Evolutionary conservation across 2,797 vertebrate genomes (phyloP), one percentile per base, ranked within the genome.

Genomic region (Lithobates sylvaticus): DNA sequence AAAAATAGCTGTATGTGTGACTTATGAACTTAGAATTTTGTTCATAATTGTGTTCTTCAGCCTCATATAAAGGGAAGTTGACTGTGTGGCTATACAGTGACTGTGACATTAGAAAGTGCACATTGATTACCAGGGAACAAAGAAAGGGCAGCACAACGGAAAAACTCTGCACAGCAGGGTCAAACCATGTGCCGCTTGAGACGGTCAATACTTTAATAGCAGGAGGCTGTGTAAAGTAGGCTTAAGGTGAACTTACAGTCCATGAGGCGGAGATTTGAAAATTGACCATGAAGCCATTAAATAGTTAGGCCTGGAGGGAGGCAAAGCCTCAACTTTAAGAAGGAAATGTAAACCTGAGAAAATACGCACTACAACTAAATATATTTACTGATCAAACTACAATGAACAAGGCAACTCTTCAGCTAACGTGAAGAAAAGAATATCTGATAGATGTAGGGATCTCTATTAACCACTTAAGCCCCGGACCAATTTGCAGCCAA

Each of bases 141-240:
- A 71, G 84, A 86, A 86, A 86, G 84, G 78, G 73, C 84, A 86
- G 42, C 23, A 7, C 65, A 42, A 54, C 54, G 54, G 84, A 70
- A 86, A 67, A 81, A 76, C 32, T 58, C 72, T 61, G 36, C 78
- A 76, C 78, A 86, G 84, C 84, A 10, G 72, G 84, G 72, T 21
- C 54, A 76, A 61, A 69, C 78, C 64, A 73, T 71, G 54, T 50
- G 74, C 47, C 73, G 26, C 47, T 61, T 36, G 50, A 39, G 50
- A 29, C 10, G 72, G 50, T 86, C 78, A 82, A 86, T 81, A 81
- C 50, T 34, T 27, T 18, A 81, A 26, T 82, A 71, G 78, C 71
- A 29, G 84, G 78, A 71, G 78, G 73, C 54, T 54, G 64, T 81
- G 65, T 81, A 86, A 80, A 36, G 72, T 26, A 32, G 78, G 64